Evolutionary conservation across 2,113 vertebrate genomes (phyloP).

Genomic region (Sinocyclocheilus rhinocerous): DNA sequence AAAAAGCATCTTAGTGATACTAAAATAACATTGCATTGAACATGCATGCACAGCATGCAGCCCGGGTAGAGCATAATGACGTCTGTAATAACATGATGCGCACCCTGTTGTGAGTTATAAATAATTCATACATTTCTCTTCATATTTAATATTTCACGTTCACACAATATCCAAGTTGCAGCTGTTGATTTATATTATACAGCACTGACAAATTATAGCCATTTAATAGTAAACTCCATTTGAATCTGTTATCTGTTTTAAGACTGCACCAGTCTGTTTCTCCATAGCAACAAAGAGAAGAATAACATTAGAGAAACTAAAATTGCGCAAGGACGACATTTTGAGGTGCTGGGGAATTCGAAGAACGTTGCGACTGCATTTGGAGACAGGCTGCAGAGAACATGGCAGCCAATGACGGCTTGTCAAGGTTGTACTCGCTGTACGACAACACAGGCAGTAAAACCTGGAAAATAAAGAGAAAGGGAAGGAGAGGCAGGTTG

Average conservation of each 20-base stretch:
- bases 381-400: conserved; percentile 16
- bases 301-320: background rate
- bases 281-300: conserved; percentile 8
- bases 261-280: background rate
- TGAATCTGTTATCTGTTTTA: background rate
- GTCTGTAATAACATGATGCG: conserved; percentile 18
- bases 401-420: conserved; percentile 1
- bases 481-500: conserved; percentile 16
- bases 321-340: background rate
- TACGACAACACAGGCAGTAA: conserved; percentile 1
- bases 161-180: conserved; percentile 1
- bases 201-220: background rate
- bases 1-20: background rate
- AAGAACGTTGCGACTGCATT: background rate
- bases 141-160: conserved; percentile 18
- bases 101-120: background rate
- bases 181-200: conserved; percentile 13
- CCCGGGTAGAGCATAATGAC: background rate
- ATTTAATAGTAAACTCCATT: background rate
- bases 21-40: background rate
- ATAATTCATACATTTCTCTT: conserved; percentile 20
- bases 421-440: conserved; percentile 42
- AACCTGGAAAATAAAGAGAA: background rate
- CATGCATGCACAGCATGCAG: background rate
- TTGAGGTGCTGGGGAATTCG: conserved; percentile 1